Evolutionary conservation across 2,113 vertebrate genomes (phyloP).

Genomic region (Scopus umbretta): DNA sequence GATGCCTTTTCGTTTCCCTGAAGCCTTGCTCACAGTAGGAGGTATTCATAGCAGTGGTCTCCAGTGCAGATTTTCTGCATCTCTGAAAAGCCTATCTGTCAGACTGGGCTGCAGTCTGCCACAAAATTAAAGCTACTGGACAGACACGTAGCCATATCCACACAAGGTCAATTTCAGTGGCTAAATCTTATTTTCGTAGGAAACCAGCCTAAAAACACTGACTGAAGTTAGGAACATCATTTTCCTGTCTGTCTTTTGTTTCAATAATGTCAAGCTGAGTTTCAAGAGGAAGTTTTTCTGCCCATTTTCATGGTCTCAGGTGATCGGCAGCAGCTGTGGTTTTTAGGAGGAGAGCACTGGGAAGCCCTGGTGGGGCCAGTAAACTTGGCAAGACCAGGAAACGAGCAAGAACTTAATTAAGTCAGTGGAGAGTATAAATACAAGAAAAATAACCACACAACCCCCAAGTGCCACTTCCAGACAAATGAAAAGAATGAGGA

Average conservation of each 20-base stretch:
- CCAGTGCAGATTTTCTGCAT: not conserved
- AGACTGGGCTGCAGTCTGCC: not conserved
- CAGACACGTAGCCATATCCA: not conserved
- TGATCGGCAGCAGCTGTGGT: conserved; percentile 30
- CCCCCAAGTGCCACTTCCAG: conserved; percentile 1
- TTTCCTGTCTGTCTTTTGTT: not conserved
- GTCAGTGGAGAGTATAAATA: conserved; percentile 38
- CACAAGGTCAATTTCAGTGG: not conserved
- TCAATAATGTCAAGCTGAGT: not conserved
- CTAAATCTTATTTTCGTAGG: not conserved
- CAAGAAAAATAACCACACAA: conserved; percentile 42
- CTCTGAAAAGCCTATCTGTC: not conserved
- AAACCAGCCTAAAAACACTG: not conserved
- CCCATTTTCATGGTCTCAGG: not conserved
- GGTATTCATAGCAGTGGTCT: not conserved
- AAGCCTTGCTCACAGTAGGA: not conserved
- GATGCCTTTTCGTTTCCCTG: not conserved
- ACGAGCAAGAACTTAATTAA: conserved; percentile 52
- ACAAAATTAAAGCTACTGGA: not conserved
- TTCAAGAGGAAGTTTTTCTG: not conserved
- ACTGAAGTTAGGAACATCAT: not conserved
- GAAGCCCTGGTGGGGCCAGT: not conserved
- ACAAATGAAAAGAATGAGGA: not conserved
- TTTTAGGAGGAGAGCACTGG: conserved; percentile 11
- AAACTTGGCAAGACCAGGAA: conserved; percentile 12